phyloP scores from a whole-genome alignment of 2,888 invertebrate genomes.

The Platynereis dumerilii region DNA sequence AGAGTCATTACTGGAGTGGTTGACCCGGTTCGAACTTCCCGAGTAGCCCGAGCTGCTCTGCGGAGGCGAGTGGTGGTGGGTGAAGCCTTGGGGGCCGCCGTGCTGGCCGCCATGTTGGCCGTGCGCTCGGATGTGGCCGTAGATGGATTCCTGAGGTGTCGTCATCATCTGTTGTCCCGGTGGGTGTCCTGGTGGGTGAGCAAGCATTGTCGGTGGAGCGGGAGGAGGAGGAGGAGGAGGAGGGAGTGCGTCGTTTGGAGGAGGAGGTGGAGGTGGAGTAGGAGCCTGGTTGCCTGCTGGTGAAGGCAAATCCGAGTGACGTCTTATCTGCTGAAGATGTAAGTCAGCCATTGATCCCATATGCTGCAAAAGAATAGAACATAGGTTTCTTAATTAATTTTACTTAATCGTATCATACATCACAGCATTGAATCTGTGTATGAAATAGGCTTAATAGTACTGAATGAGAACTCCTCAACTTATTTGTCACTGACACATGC shows the following conservation, averaged over 20 bases:
- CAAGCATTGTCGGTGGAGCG: neutral
- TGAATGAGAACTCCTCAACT: too few species aligned
- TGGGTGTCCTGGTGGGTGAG: neutral
- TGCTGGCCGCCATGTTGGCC: neutral
- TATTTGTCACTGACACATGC: too few species aligned
- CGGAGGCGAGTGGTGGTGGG: slow-evolving; percentile 21
- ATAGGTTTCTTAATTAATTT: too few species aligned
- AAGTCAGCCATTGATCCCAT: slow-evolving; percentile 21
- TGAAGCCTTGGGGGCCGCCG: neutral
- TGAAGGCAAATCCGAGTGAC: neutral
- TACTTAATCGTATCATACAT: too few species aligned
- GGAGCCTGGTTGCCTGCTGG: neutral
- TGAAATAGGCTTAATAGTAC: too few species aligned
- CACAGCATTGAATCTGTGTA: too few species aligned
- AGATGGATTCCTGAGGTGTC: neutral
- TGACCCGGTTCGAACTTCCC: slow-evolving; percentile 20
- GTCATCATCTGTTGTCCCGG: neutral
- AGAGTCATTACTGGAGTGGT: slow-evolving; percentile 11
- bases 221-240: slow-evolving; percentile 14
- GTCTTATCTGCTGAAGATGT: neutral
- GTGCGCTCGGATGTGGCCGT: slow-evolving; percentile 1
- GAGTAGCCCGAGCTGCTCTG: slow-evolving; percentile 30
- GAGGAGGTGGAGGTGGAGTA: neutral
- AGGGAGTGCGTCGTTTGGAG: slow-evolving; percentile 8
- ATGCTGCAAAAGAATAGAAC: slow-evolving; percentile 9